phyloP scores from a whole-genome alignment of 2,113 vertebrate genomes.

The Plestiodon gilberti region DNA sequence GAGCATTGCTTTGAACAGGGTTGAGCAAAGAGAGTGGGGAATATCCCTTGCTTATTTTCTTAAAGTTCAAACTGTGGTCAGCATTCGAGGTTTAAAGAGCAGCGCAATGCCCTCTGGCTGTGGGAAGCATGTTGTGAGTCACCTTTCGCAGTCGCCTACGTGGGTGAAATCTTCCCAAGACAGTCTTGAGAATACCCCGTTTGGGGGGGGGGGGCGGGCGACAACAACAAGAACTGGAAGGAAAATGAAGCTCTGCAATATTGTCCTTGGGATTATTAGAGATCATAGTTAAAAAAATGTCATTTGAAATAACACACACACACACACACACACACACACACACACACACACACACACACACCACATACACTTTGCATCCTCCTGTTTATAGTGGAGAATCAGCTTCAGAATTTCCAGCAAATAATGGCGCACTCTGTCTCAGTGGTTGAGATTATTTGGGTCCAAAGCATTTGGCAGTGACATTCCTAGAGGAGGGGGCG shows the following conservation, averaged over 20 bases:
- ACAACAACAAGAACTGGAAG: not conserved
- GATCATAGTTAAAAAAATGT: not conserved
- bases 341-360: too few species aligned
- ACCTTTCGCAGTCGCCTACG: not conserved
- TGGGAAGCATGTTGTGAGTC: not conserved
- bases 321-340: not conserved
- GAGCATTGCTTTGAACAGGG: not conserved
- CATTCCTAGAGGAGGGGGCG: too few species aligned
- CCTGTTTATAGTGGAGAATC: not conserved
- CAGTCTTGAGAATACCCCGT: not conserved
- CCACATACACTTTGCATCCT: not conserved
- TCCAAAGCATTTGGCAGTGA: slow-evolving; percentile 7
- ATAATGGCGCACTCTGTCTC: slow-evolving; percentile 19
- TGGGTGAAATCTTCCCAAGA: not conserved
- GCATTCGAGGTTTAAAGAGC: not conserved
- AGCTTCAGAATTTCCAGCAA: slow-evolving; percentile 3
- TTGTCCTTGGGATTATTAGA: not conserved
- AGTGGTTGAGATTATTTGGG: slow-evolving; percentile 18
- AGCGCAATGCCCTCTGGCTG: not conserved
- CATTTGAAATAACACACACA: not conserved
- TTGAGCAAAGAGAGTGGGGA: not conserved
- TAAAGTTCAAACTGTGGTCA: not conserved
- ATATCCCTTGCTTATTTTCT: not conserved
- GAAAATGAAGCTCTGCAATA: not conserved
- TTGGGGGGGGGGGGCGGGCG: too few species aligned